Evolutionary conservation across 1,140 invertebrate genomes (phyloP).

Genomic region (Apis florea): DNA sequence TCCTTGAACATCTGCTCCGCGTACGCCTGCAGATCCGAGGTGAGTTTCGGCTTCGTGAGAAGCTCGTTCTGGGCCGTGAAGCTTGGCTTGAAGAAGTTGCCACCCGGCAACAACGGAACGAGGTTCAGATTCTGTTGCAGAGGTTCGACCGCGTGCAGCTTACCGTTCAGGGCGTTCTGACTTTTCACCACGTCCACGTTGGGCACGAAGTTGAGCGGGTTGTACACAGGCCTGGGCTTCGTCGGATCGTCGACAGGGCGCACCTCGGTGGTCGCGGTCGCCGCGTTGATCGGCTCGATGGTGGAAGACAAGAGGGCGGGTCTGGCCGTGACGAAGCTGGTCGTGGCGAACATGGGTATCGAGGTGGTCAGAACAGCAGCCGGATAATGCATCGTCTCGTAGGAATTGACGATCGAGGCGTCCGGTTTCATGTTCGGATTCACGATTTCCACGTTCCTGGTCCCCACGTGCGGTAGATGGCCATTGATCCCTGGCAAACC

Average conservation of each 20-base stretch:
- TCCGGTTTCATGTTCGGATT: conserved; percentile 76
- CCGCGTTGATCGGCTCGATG: conserved; percentile 60
- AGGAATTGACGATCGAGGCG: conserved; percentile 55
- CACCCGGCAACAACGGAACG: conserved; percentile 72
- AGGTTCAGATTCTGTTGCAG: conserved; percentile 71
- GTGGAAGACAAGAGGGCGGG: conserved; percentile 51
- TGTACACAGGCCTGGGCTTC: conserved; percentile 65
- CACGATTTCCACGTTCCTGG: conserved; percentile 75
- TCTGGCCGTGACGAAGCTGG: conserved; percentile 66
- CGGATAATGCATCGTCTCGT: conserved; percentile 68
- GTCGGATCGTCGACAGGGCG: conserved; percentile 59
- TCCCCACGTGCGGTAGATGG: conserved; percentile 72
- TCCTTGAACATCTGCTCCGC: conserved; percentile 79
- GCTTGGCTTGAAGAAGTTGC: conserved; percentile 75
- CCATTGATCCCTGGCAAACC: conserved; percentile 58
- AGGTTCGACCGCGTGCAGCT: conserved; percentile 50
- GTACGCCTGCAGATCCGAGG: conserved; percentile 73
- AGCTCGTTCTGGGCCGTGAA: conserved; percentile 63
- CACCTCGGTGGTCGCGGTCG: conserved; percentile 71
- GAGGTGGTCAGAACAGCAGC: conserved; percentile 73
- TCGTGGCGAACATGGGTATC: conserved; percentile 74
- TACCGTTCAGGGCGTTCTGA: conserved; percentile 73
- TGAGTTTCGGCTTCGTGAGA: conserved; percentile 70
- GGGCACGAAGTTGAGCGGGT: conserved; percentile 78
- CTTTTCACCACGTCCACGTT: conserved; percentile 74